Base-by-base conservation (phyloP, 2,113 vertebrate genomes). In the Mormyrus iriodes region DNA sequence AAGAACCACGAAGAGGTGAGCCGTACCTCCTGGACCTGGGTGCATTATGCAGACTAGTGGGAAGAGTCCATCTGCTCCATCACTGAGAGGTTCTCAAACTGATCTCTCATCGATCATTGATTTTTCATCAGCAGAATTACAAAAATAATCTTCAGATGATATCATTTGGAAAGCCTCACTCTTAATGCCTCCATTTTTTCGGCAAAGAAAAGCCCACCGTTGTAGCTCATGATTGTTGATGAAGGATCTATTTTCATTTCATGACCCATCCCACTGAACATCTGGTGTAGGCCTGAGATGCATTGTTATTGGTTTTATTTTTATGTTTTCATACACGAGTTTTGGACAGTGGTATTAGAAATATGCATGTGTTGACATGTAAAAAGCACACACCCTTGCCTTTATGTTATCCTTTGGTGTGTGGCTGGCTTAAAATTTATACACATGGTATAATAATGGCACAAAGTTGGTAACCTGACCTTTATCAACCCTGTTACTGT, bases 1-100 rank as follows among this genome's bases (percentile, higher is more conserved):
- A 98, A 97, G 94, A 97, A 95, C 90, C 97, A 98, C 0, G 96
- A 97, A 0, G 97, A 98, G 96, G 97, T 97, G 92, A 95, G 94
- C 87, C 19, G 6, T 19, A 4, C 48, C 51, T n/a, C 27, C 15
- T 52, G 49, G 44, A 79, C 1, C 0, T 85, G 87, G 39, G 89
- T 73, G 82, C 91, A 88, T 46, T 88, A 82, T 0, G 15, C 48
- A 61, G 35, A 69, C 31, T 17, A 85, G 55, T 44, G 39, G 24
- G 4, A 39, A 79, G n/a, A 69, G 61, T 69, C n/a, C 10, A 79
- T 79, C 35, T 79, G 1, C 35, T 42, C n/a, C 53, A 88, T 42
- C 21, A 10, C 52, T 65, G 7, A 44, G 7, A 53, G 19, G 10
- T 65, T 88, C 19, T 46, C 21, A 46, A 21, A 55, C 6, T 61